Evolutionary conservation across 2,888 invertebrate genomes (phyloP).

Genomic region (Campopleginae sp.): DNA sequence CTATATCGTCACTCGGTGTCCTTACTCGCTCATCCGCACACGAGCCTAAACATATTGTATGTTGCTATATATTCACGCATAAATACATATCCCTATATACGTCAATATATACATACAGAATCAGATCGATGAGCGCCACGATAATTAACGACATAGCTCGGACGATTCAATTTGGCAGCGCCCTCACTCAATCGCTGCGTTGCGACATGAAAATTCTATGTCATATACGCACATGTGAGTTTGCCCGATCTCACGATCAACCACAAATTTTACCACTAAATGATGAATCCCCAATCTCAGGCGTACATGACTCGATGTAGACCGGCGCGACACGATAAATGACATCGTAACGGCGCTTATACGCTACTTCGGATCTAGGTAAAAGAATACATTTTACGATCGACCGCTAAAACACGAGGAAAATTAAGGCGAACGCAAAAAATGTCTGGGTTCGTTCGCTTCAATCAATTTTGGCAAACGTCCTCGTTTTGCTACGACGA

Average conservation of each 20-base stretch:
- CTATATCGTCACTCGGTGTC: slow-evolving; percentile 74
- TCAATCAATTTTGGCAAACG: slow-evolving; percentile 46
- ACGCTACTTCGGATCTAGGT: not conserved
- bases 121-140: slow-evolving; percentile 76
- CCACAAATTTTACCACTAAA: slow-evolving; percentile 12
- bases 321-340: slow-evolving; percentile 32
- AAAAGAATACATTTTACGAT: slow-evolving; percentile 39
- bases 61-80: not conserved
- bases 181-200: slow-evolving; percentile 32
- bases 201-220: not conserved
- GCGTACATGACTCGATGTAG: slow-evolving; percentile 3
- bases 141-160: slow-evolving; percentile 74
- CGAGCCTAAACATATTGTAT: slow-evolving; percentile 8
- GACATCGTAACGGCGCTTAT: slow-evolving; percentile 1
- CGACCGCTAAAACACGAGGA: slow-evolving; percentile 18
- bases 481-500: slow-evolving; percentile 6
- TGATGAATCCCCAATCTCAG: slow-evolving; percentile 23
- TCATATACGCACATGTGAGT: slow-evolving; percentile 5
- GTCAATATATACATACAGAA: slow-evolving; percentile 46
- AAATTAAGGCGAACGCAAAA: not conserved
- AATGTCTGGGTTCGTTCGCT: slow-evolving; percentile 18
- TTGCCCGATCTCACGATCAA: slow-evolving; percentile 35
- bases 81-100: not conserved
- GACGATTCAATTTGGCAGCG: slow-evolving; percentile 59
- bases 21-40: slow-evolving; percentile 67